These are phyloP conservation scores for Brachionus asplanchnoidis DNA, from an alignment of 1,140 invertebrate species.

Conservation along the genomic window DNA sequence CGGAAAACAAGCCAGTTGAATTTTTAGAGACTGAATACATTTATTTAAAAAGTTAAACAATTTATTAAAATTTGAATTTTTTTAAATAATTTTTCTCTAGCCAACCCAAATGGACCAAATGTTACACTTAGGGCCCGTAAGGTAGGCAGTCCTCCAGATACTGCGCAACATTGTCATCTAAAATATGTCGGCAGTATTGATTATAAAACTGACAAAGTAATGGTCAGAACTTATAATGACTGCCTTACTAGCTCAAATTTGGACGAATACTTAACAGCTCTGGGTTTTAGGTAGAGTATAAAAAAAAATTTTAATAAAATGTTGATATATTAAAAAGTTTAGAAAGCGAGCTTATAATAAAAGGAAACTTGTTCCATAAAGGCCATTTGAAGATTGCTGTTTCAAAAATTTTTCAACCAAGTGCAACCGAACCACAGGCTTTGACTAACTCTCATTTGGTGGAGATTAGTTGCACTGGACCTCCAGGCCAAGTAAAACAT, in stretches of 20 bases:
- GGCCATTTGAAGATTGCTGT: slow-evolving; percentile 14
- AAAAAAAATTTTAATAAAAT: background rate
- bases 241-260: slow-evolving; percentile 24
- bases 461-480: background rate
- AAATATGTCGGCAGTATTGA: slow-evolving; percentile 19
- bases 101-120: slow-evolving; percentile 22
- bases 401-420: slow-evolving; percentile 22
- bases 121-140: background rate
- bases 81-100: background rate
- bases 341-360: slow-evolving; percentile 22
- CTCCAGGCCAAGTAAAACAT: background rate
- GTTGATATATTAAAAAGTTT: background rate
- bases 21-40: slow-evolving; percentile 38
- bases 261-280: background rate
- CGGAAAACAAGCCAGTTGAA: slow-evolving; percentile 20
- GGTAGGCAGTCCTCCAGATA: background rate
- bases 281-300: slow-evolving; percentile 15
- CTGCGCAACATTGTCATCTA: background rate
- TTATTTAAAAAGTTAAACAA: background rate
- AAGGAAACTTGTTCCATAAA: slow-evolving; percentile 38
- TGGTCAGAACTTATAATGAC: slow-evolving; percentile 35
- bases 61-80: background rate
- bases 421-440: background rate
- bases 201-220: slow-evolving; percentile 28
- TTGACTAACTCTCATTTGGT: slow-evolving; percentile 19